Percentiles rank a stretch among this genome's conserved stretches.
phyloP scores from a whole-genome alignment of 1,140 invertebrate genomes.

The Zaprionus africanus region DNA sequence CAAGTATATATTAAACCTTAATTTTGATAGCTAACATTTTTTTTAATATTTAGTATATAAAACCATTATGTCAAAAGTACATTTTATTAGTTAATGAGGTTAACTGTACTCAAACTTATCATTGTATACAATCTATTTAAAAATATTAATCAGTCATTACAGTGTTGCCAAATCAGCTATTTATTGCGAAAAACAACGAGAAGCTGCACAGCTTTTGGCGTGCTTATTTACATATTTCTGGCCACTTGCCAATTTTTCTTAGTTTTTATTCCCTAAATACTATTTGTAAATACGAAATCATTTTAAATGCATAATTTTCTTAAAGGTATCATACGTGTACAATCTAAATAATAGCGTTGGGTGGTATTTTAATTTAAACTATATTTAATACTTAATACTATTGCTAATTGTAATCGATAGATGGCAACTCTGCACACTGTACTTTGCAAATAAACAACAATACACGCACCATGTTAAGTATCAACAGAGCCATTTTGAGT shows the following conservation, averaged over 20 bases:
- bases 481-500: constrained; percentile 29
- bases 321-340: neutral
- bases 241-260: neutral
- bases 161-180: neutral
- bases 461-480: neutral
- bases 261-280: neutral
- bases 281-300: no score
- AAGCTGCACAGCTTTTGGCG: neutral
- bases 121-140: neutral
- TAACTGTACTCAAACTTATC: neutral
- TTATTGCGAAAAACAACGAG: neutral
- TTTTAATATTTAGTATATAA: no score
- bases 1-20: no score
- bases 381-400: neutral
- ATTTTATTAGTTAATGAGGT: neutral
- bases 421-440: neutral
- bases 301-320: no score
- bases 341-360: neutral
- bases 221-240: neutral
- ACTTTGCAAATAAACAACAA: neutral
- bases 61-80: no score
- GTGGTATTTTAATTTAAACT: neutral
- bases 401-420: neutral
- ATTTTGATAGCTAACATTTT: no score
- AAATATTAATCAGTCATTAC: neutral